Evolutionary conservation across 1,140 invertebrate species (phyloP).

Genomic region (Caerostris extrusa): DNA sequence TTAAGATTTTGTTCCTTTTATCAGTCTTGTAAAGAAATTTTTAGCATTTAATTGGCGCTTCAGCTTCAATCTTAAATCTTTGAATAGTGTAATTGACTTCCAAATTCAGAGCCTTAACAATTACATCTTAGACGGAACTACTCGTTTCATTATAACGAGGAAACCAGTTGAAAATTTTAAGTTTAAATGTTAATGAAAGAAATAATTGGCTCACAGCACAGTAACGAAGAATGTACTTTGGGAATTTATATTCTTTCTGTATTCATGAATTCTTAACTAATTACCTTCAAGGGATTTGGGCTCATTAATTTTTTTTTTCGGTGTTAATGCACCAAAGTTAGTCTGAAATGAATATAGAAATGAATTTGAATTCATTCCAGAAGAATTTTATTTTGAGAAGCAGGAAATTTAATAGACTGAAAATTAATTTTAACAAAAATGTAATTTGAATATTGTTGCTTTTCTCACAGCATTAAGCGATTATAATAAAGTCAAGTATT

Average conservation of each 20-base stretch:
- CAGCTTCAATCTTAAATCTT: background rate
- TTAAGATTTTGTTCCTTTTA: background rate
- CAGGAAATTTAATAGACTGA: background rate
- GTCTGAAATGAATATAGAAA: background rate
- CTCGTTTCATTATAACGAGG: background rate
- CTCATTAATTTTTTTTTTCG: background rate
- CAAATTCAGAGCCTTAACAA: slow-evolving; percentile 5
- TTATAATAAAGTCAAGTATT: too few relatives aligned
- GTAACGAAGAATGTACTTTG: background rate
- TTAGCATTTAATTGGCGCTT: background rate
- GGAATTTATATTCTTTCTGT: slow-evolving; percentile 2
- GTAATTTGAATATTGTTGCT: too few relatives aligned
- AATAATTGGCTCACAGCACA: background rate
- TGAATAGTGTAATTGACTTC: background rate
- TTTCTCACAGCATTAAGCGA: too few relatives aligned
- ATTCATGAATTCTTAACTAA: slow-evolving; percentile 39
- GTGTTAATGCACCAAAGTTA: background rate
- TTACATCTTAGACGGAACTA: background rate
- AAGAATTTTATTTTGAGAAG: background rate
- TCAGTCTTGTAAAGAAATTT: background rate
- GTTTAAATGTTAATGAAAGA: slow-evolving; percentile 15
- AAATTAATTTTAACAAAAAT: background rate
- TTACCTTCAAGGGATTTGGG: background rate
- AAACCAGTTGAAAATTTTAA: background rate
- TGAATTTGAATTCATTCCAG: background rate